Conservation (phyloP, 92 coral and sea anemone species). For the Palythoa grandiflora region DNA sequence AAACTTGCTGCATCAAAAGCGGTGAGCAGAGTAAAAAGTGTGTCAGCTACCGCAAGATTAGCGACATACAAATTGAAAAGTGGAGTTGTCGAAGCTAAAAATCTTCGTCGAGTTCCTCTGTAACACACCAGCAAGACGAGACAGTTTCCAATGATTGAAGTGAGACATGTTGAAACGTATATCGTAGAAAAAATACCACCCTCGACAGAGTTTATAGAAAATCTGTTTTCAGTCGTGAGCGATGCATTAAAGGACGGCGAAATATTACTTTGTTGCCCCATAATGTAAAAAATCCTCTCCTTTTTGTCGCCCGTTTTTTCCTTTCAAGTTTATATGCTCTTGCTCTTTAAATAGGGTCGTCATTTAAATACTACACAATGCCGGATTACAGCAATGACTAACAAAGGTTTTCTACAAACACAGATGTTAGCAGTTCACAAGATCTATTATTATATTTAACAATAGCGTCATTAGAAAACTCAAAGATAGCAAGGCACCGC, state of each 20-base stretch:
- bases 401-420: background rate
- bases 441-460: background rate
- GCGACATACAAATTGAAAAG: slow-evolving; percentile 82
- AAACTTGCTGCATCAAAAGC: slow-evolving; percentile 68
- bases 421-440: slow-evolving; percentile 15
- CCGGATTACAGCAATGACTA: background rate
- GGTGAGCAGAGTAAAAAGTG: slow-evolving; percentile 78
- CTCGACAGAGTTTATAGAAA: slow-evolving; percentile 57
- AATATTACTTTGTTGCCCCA: slow-evolving; percentile 7
- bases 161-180: slow-evolving; percentile 59
- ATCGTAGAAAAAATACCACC: slow-evolving; percentile 73
- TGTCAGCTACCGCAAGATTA: slow-evolving; percentile 74
- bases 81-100: slow-evolving; percentile 52
- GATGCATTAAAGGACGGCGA: background rate
- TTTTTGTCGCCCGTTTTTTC: background rate
- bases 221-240: background rate
- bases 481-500: background rate
- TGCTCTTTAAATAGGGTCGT: background rate
- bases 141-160: slow-evolving; percentile 70
- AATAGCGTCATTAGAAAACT: slow-evolving; percentile 16
- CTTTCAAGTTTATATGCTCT: background rate
- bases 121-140: slow-evolving; percentile 71
- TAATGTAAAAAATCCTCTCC: background rate
- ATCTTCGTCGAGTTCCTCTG: slow-evolving; percentile 48
- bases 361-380: background rate